A percentile compares a stretch with the other conserved stretches of the same genome.
Conservation (phyloP, 2,797 vertebrate species). For the Varecia variegata region DNA sequence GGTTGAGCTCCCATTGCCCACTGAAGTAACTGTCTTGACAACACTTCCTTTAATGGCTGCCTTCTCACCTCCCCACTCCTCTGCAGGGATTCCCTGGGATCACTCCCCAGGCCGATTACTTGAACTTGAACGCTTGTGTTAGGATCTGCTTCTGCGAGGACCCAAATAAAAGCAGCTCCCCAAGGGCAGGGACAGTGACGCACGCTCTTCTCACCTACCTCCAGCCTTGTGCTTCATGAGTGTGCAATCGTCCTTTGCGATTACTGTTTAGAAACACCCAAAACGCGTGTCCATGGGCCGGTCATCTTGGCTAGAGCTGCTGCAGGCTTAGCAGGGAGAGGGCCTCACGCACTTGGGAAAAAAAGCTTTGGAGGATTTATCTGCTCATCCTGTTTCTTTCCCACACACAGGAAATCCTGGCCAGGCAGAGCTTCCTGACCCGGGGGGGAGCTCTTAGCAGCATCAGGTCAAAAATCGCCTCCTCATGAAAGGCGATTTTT, state of each 20-base stretch:
- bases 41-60: not conserved
- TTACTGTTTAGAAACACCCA: conserved; percentile 9
- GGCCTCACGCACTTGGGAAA: not conserved
- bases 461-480: not conserved
- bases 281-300: not conserved
- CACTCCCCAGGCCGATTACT: not conserved
- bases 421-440: conserved; percentile 63
- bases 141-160: not conserved
- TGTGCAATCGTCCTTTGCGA: not conserved
- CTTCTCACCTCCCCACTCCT: not conserved
- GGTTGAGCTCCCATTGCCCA: not conserved
- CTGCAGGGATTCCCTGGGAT: not conserved
- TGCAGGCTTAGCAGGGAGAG: not conserved
- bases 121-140: not conserved
- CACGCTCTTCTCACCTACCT: not conserved
- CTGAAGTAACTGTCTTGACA: not conserved
- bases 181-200: not conserved
- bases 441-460: not conserved
- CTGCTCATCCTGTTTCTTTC: conserved; percentile 68
- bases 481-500: not conserved
- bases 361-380: conserved; percentile 41
- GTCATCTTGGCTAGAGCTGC: not conserved
- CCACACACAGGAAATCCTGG: conserved; percentile 71
- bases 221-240: not conserved
- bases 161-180: not conserved